A percentile compares a stretch with the other conserved stretches of the same genome.
Evolutionary conservation across 2,113 vertebrate genomes (phyloP).

Genomic region (Bubalus kerabau): DNA sequence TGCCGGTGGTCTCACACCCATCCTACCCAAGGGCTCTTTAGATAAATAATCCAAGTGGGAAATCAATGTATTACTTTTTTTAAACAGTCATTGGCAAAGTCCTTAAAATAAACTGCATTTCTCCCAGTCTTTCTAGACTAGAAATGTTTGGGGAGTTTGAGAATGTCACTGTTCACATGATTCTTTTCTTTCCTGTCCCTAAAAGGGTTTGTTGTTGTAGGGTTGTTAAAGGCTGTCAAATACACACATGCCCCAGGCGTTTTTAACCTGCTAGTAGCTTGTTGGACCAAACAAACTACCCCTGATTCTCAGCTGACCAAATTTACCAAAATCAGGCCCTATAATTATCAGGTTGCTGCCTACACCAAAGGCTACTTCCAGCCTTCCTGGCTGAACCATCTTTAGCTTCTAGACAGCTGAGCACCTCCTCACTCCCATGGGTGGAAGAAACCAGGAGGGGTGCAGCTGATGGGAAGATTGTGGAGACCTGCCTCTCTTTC

Average conservation of each 20-base stretch:
- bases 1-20: rapidly evolving
- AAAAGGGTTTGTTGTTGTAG: background rate
- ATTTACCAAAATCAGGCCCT: background rate
- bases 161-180: background rate
- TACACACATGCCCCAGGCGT: background rate
- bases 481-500: background rate
- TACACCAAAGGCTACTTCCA: background rate
- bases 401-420: background rate
- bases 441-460: background rate
- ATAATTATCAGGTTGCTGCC: background rate
- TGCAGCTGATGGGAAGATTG: background rate
- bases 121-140: background rate
- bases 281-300: background rate
- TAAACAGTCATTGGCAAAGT: background rate
- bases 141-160: background rate
- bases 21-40: background rate
- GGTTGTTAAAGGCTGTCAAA: background rate
- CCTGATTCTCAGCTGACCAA: background rate
- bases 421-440: background rate
- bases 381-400: background rate
- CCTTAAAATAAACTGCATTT: background rate
- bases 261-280: background rate
- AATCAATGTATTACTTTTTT: background rate
- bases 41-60: background rate
- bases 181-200: background rate